Conservation (phyloP, 2,888 invertebrate species). For the Hoplodrina ambigua region DNA sequence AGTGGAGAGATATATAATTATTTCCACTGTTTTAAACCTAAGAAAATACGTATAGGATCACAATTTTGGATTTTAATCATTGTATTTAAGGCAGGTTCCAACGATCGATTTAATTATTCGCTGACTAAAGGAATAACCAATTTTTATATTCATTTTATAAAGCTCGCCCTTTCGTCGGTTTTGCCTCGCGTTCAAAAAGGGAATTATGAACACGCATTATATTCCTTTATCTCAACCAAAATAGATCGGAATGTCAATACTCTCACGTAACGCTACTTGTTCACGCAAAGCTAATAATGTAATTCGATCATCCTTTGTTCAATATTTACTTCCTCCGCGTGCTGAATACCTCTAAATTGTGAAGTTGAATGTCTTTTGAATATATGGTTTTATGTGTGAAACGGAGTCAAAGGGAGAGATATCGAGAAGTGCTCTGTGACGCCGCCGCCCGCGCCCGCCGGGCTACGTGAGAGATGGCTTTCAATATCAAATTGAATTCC, state of each 20-base stretch:
- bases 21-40: background rate
- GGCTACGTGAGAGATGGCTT: conserved; percentile 89
- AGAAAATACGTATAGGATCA: background rate
- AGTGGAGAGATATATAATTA: background rate
- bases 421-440: conserved; percentile 80
- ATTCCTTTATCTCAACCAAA: conserved; percentile 29
- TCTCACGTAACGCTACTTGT: conserved; percentile 50
- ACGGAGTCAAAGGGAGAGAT: conserved; percentile 84
- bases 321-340: conserved; percentile 60
- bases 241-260: conserved; percentile 57
- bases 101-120: background rate
- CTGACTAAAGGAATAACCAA: conserved; percentile 7
- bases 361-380: conserved; percentile 72
- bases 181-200: conserved; percentile 5
- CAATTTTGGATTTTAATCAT: background rate
- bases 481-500: conserved; percentile 93
- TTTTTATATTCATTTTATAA: background rate
- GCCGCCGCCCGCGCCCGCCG: conserved; percentile 73
- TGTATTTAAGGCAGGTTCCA: background rate
- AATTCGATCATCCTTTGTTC: conserved; percentile 65
- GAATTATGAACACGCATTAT: conserved; percentile 29
- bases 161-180: conserved; percentile 3
- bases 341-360: conserved; percentile 65
- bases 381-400: conserved; percentile 81
- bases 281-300: conserved; percentile 63